phyloP scores from a whole-genome alignment of 2,888 invertebrate species.

The Ochlodes sylvanus region DNA sequence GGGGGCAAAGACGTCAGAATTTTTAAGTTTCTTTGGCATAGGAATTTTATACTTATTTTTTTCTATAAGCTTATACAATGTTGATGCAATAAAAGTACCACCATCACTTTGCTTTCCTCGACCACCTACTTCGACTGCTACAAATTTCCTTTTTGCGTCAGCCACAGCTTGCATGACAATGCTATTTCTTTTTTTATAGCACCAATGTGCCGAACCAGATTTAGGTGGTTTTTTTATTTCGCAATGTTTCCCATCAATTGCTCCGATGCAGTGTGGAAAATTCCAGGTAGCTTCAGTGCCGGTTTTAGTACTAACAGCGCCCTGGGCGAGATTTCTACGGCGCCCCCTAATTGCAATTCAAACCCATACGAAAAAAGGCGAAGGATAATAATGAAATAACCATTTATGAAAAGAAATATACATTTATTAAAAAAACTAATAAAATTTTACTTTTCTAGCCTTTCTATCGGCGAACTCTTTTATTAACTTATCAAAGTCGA shows the following conservation, averaged over 20 bases:
- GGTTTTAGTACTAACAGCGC: too few relatives aligned
- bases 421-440: too few relatives aligned
- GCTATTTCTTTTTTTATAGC: slow-evolving; percentile 4
- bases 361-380: too few relatives aligned
- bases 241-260: slow-evolving; percentile 40
- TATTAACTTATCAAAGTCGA: too few relatives aligned
- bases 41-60: slow-evolving; percentile 41
- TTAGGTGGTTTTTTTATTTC: slow-evolving; percentile 15
- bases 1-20: slow-evolving; percentile 41
- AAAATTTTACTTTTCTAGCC: too few relatives aligned
- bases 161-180: neutral
- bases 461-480: too few relatives aligned
- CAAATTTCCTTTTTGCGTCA: slow-evolving; percentile 41
- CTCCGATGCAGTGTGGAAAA: slow-evolving; percentile 2
- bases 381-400: too few relatives aligned
- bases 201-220: too few relatives aligned
- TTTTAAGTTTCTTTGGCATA: slow-evolving; percentile 40
- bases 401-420: too few relatives aligned
- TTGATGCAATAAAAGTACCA: slow-evolving; percentile 43
- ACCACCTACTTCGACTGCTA: slow-evolving; percentile 43
- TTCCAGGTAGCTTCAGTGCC: slow-evolving; percentile 38
- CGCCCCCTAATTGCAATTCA: too few relatives aligned
- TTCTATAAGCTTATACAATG: slow-evolving; percentile 36
- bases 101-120: slow-evolving; percentile 45
- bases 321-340: too few relatives aligned